These are phyloP conservation scores for Danaus chrysippus DNA, from an alignment of 2,888 invertebrate genomes.

Conservation along the genomic window DNA sequence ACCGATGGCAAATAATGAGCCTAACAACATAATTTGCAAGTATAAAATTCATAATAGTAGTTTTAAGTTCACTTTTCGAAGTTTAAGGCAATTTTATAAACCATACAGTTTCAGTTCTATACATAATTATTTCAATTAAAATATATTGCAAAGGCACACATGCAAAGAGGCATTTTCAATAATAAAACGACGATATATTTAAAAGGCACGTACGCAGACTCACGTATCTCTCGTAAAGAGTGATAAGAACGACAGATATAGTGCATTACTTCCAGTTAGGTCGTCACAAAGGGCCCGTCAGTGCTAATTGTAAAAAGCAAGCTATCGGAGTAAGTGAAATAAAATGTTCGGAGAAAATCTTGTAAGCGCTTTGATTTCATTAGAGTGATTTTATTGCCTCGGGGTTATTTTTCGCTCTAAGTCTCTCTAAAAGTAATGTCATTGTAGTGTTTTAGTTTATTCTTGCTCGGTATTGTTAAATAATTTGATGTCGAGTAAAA, in stretches of 20 bases:
- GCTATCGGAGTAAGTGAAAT: conserved; percentile 26
- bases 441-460: too few relatives aligned
- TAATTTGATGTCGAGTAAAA: too few relatives aligned
- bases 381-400: neutral
- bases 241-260: conserved; percentile 60
- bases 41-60: too few relatives aligned
- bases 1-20: too few relatives aligned
- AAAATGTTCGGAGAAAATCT: conserved; percentile 14
- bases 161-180: neutral
- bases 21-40: too few relatives aligned
- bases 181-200: neutral
- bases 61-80: too few relatives aligned
- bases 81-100: too few relatives aligned
- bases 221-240: conserved; percentile 63
- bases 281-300: conserved; percentile 27
- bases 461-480: too few relatives aligned
- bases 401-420: neutral
- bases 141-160: too few relatives aligned
- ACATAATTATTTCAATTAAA: too few relatives aligned
- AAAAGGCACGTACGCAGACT: conserved; percentile 29
- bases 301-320: conserved; percentile 45
- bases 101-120: too few relatives aligned
- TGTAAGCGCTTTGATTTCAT: conserved; percentile 1
- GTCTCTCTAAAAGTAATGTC: neutral
- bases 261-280: conserved; percentile 65